Evolutionary conservation across 2,113 vertebrate genomes (phyloP).

Genomic region (Lagenorhynchus albirostris): DNA sequence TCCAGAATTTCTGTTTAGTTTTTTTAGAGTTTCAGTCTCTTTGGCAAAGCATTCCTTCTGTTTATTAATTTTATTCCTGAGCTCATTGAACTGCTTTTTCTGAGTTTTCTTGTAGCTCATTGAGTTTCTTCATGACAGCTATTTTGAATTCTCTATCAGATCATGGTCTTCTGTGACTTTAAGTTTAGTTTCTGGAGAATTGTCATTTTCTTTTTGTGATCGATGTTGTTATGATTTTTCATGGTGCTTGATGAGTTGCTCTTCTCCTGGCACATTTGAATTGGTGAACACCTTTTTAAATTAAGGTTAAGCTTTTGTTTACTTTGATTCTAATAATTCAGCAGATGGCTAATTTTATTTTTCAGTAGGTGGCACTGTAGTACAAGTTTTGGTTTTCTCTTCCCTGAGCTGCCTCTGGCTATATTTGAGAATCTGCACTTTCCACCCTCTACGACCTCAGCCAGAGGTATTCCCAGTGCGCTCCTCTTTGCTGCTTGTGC

Average conservation of each 20-base stretch:
- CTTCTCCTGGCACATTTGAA: not conserved
- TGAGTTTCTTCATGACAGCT: too few relatives aligned
- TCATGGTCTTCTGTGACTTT: too few relatives aligned
- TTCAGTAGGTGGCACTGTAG: not conserved
- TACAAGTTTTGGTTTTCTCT: not conserved
- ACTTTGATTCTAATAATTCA: not conserved
- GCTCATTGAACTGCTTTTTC: too few relatives aligned
- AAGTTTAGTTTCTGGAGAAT: too few relatives aligned
- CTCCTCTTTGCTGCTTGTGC: not conserved
- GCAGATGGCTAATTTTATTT: not conserved
- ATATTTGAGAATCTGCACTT: not conserved
- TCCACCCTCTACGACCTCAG: not conserved
- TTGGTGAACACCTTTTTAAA: not conserved
- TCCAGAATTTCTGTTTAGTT: too few relatives aligned
- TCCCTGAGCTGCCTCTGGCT: not conserved
- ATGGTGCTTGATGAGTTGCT: not conserved
- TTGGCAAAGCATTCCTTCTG: too few relatives aligned
- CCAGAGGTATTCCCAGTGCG: not conserved
- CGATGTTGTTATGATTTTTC: not conserved
- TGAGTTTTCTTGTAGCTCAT: too few relatives aligned
- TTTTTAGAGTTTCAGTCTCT: too few relatives aligned
- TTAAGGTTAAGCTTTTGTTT: not conserved
- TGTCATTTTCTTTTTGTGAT: too few relatives aligned
- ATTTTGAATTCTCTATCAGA: too few relatives aligned
- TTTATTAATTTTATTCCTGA: too few relatives aligned